A percentile compares a stretch with the other conserved stretches of the same genome.
Conservation (phyloP, 2,113 vertebrate genomes). For the Gymnarchus niloticus region DNA sequence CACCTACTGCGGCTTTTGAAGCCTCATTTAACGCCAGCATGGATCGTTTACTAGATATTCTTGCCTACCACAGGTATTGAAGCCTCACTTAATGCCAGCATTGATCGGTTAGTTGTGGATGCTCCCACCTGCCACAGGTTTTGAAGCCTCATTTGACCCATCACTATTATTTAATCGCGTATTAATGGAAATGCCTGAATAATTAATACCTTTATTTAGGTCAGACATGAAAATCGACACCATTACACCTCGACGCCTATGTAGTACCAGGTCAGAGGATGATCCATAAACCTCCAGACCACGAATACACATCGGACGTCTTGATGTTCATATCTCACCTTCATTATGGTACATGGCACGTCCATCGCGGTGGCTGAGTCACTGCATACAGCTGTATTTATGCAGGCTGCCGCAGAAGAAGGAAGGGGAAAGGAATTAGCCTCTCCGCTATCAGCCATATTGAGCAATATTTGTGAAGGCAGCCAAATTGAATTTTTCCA, state of each 20-base stretch:
- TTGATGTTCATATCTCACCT: neutral
- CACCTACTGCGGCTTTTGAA: too few relatives aligned
- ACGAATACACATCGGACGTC: neutral
- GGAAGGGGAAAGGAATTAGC: slow-evolving; percentile 11
- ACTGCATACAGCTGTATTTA: neutral
- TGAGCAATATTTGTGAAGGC: slow-evolving; percentile 11
- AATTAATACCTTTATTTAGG: neutral
- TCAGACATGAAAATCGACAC: neutral
- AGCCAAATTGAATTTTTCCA: slow-evolving; percentile 6
- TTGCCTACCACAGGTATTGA: too few relatives aligned
- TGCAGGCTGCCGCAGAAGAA: neutral
- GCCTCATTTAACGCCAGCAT: too few relatives aligned
- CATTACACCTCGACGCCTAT: neutral
- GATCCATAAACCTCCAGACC: neutral
- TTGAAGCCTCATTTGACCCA: too few relatives aligned
- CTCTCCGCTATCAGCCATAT: neutral
- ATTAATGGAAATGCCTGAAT: neutral
- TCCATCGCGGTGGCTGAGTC: too few relatives aligned
- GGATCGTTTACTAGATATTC: too few relatives aligned
- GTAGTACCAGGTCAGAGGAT: neutral
- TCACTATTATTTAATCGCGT: too few relatives aligned
- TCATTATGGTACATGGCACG: neutral
- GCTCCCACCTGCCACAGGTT: too few relatives aligned
- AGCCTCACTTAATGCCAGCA: too few relatives aligned
- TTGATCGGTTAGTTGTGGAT: too few relatives aligned